phyloP scores from a whole-genome alignment of 2,113 vertebrate species.

The Mola mola region DNA sequence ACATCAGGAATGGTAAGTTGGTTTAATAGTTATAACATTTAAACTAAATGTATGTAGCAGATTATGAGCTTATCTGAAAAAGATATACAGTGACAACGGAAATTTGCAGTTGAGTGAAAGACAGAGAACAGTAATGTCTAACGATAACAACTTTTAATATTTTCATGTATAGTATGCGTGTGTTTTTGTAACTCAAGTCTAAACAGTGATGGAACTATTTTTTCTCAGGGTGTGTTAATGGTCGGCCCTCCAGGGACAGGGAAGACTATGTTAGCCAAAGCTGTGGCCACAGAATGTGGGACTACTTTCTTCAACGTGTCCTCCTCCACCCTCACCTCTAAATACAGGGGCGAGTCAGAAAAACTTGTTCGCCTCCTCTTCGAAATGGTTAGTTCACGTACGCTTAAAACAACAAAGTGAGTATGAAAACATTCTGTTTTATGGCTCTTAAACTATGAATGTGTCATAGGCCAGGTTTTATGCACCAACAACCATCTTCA shows the following conservation, averaged over 20 bases:
- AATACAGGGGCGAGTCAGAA: slow-evolving; percentile 97
- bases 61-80: too few relatives aligned
- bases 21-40: too few relatives aligned
- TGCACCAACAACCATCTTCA: slow-evolving; percentile 97
- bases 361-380: slow-evolving; percentile 98
- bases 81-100: too few relatives aligned
- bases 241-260: slow-evolving; percentile 97
- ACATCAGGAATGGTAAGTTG: too few relatives aligned
- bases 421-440: background rate
- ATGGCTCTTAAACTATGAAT: background rate
- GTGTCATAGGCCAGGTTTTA: slow-evolving; percentile 92
- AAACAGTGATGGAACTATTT: too few relatives aligned
- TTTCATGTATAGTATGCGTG: too few relatives aligned
- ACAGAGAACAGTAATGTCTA: too few relatives aligned
- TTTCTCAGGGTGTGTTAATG: slow-evolving; percentile 94
- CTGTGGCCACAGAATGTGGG: slow-evolving; percentile 97
- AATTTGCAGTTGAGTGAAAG: too few relatives aligned
- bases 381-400: slow-evolving; percentile 88
- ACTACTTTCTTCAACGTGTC: slow-evolving; percentile 99
- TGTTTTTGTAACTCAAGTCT: too few relatives aligned
- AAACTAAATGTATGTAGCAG: too few relatives aligned
- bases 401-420: background rate
- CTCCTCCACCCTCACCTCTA: slow-evolving; percentile 96
- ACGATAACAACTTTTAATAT: too few relatives aligned
- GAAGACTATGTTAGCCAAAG: slow-evolving; percentile 97